Evolutionary conservation across 2,797 vertebrate species (phyloP).

Genomic region (Myotis myotis): DNA sequence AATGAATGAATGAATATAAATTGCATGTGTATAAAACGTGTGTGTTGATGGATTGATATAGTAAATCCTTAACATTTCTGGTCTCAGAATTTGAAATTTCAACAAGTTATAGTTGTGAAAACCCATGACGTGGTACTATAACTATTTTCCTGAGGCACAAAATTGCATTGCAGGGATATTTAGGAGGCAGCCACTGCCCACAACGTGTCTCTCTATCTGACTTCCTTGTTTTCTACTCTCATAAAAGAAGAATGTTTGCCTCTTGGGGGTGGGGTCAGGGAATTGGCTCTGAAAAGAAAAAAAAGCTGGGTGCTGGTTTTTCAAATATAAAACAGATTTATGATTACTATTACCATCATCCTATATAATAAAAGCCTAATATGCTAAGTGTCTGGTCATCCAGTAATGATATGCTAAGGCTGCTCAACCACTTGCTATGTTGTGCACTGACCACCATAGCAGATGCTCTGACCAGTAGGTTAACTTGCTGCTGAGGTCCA

Average conservation of each 20-base stretch:
- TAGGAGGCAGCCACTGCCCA: background rate
- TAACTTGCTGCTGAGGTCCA: too few species aligned
- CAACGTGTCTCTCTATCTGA: background rate
- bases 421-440: too few species aligned
- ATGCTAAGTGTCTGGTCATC: too few species aligned
- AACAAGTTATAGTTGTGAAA: background rate
- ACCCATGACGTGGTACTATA: background rate
- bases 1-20: background rate
- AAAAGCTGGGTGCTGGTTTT: background rate
- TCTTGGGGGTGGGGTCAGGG: background rate
- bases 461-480: too few species aligned
- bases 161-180: background rate
- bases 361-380: too few species aligned
- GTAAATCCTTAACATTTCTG: background rate
- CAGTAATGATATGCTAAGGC: too few species aligned
- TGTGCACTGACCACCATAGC: too few species aligned
- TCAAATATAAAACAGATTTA: background rate
- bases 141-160: background rate
- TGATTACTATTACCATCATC: background rate
- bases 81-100: background rate
- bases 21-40: background rate
- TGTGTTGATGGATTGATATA: background rate
- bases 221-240: background rate
- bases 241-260: background rate
- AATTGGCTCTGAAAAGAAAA: background rate